phyloP scores from a whole-genome alignment of 2,113 vertebrate species.

The Perca flavescens region DNA sequence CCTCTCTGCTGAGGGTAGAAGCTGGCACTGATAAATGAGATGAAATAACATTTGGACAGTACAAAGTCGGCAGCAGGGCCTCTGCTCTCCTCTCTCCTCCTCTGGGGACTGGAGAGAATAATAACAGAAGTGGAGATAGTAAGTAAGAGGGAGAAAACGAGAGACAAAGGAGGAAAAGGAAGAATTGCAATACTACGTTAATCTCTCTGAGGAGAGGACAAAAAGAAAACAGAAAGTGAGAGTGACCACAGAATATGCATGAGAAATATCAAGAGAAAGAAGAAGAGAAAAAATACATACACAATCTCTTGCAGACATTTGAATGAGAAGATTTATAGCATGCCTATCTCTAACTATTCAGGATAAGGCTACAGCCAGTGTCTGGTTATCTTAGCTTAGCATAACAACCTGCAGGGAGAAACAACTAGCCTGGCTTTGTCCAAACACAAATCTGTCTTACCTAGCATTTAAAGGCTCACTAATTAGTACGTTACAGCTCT shows the following conservation, averaged over 20 bases:
- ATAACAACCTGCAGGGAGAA: background rate
- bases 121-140: constrained; percentile 24
- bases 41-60: constrained; percentile 64
- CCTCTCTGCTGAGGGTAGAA: constrained; percentile 32
- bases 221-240: background rate
- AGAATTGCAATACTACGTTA: background rate
- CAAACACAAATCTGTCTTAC: background rate
- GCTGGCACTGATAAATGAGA: constrained; percentile 66
- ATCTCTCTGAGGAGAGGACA: constrained; percentile 1
- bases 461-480: background rate
- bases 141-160: background rate
- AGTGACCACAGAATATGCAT: background rate
- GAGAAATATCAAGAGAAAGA: background rate
- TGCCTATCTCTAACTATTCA: background rate
- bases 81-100: constrained; percentile 9
- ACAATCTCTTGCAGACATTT: background rate
- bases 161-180: background rate
- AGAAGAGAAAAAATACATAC: background rate
- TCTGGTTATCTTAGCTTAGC: background rate
- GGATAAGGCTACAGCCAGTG: background rate
- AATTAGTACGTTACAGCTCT: too few species aligned
- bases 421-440: background rate
- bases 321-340: background rate
- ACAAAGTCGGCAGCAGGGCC: constrained; percentile 30
- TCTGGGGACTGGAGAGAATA: constrained; percentile 31